phyloP scores from a whole-genome alignment of 2,888 invertebrate genomes.

The Creontiades dilutus region DNA sequence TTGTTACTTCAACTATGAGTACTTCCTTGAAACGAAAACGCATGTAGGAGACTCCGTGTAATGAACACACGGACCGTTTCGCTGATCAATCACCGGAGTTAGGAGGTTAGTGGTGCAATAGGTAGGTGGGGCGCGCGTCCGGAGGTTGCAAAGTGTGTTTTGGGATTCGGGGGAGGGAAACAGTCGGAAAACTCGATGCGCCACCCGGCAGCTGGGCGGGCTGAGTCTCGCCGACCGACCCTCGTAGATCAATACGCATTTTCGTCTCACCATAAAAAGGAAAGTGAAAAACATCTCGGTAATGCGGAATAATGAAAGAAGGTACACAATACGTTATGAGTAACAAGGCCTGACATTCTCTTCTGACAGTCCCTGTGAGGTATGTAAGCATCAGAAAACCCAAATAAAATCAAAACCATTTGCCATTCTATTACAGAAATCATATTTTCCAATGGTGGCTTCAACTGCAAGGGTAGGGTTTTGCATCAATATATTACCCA shows the following conservation, averaged over 20 bases:
- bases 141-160: constrained; percentile 22
- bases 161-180: constrained; percentile 33
- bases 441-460: too few species aligned
- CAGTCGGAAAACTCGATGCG: constrained; percentile 50
- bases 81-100: background rate
- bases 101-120: constrained; percentile 21
- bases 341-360: too few species aligned
- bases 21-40: too few species aligned
- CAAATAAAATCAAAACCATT: too few species aligned
- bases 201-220: constrained; percentile 48
- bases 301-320: background rate
- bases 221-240: constrained; percentile 20
- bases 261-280: constrained; percentile 24
- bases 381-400: too few species aligned
- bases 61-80: background rate
- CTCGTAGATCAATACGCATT: constrained; percentile 53
- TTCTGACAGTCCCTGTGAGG: too few species aligned
- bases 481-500: too few species aligned
- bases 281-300: constrained; percentile 37
- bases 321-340: too few species aligned
- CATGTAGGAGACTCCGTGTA: too few species aligned
- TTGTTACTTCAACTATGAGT: too few species aligned
- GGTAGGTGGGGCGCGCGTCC: constrained; percentile 30
- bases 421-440: too few species aligned
- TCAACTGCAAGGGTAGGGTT: too few species aligned